Evolutionary conservation across 1,140 invertebrate species (phyloP).

Genomic region (Augochlora pura): DNA sequence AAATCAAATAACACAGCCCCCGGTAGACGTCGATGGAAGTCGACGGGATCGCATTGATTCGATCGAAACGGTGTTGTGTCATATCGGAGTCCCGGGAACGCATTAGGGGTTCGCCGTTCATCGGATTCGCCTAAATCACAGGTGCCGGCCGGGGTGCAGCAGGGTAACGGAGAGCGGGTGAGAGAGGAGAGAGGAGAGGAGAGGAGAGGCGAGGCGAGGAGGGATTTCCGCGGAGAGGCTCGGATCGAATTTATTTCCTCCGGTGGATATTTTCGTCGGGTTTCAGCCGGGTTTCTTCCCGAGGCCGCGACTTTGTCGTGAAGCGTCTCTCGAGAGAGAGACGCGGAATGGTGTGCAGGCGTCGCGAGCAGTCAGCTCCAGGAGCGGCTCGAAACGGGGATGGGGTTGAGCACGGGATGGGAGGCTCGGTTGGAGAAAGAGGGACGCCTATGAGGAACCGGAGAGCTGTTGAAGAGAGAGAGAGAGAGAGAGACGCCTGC

Average conservation of each 20-base stretch:
- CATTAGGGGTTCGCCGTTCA: slow-evolving; percentile 40
- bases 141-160: too few species aligned
- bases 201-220: too few species aligned
- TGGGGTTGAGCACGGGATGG: neutral
- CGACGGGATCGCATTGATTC: neutral
- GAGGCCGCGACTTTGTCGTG: slow-evolving; percentile 33
- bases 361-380: slow-evolving; percentile 10
- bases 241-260: slow-evolving; percentile 54
- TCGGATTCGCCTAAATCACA: slow-evolving; percentile 51
- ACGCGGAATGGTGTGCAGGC: slow-evolving; percentile 25
- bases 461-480: too few species aligned
- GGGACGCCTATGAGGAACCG: too few species aligned
- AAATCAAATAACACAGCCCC: too few species aligned
- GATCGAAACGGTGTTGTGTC: neutral
- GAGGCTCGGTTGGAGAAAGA: neutral
- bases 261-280: slow-evolving; percentile 46
- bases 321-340: slow-evolving; percentile 37
- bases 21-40: too few species aligned
- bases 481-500: too few species aligned
- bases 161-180: too few species aligned
- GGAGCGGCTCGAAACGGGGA: neutral
- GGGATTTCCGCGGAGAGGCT: slow-evolving; percentile 12
- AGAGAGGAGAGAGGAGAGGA: too few species aligned
- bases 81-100: slow-evolving; percentile 17
- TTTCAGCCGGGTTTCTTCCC: neutral